Evolutionary conservation across 2,113 vertebrate species (phyloP).

Genomic region (Psephotus haematonotus): DNA sequence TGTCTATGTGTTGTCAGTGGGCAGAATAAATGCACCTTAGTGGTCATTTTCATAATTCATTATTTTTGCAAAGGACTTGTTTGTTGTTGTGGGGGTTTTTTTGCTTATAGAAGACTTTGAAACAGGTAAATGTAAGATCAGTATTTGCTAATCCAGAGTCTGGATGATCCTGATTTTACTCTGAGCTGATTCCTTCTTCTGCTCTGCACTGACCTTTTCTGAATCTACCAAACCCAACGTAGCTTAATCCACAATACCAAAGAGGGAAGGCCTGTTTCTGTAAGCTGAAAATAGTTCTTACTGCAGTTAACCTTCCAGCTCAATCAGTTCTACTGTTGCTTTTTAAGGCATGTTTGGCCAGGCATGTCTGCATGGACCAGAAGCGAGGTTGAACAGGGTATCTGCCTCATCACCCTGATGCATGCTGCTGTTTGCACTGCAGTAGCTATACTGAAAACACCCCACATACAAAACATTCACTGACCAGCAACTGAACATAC

Average conservation of each 20-base stretch:
- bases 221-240: neutral
- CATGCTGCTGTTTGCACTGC: accelerated
- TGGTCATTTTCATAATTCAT: neutral
- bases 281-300: neutral
- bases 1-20: neutral
- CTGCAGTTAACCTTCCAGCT: neutral
- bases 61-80: neutral
- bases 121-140: neutral
- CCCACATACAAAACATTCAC: neutral
- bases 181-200: neutral
- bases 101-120: neutral
- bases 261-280: constrained; percentile 32
- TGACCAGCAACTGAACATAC: neutral
- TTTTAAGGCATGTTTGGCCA: neutral
- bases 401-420: neutral
- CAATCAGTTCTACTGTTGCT: neutral
- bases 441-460: neutral
- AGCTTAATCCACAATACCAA: neutral
- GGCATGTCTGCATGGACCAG: neutral
- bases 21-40: neutral
- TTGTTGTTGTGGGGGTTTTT: neutral
- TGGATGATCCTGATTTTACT: neutral
- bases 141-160: neutral
- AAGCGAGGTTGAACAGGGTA: neutral
- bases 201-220: neutral